Base-by-base conservation (phyloP, 2,797 vertebrate species). In the Garrulus glandarius region DNA sequence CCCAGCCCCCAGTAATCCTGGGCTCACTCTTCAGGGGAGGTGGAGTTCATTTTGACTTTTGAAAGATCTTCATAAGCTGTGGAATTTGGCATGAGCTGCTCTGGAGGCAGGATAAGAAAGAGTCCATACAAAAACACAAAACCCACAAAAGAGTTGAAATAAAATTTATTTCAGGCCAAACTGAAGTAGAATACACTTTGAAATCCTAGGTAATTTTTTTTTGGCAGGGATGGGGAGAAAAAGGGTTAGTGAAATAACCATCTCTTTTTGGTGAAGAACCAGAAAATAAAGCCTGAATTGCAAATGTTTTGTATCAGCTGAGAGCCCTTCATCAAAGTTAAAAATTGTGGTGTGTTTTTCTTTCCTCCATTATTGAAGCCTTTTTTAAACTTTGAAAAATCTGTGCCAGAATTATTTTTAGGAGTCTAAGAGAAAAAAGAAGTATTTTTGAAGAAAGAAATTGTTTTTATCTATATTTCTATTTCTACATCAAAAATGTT, bases 371-470 rank as follows among this genome's bases (percentile, higher is more conserved):
- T 88, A 81, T 30, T 84, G 52, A 46, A 78, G 41, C 21, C 12
- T 46, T 70, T 93, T 93, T 52, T 26, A 43, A 75, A 71, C 21
- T n/a, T 64, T 3, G 9, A 60, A 46, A 78, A 84, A 65, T 50
- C 41, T 64, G 14, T 53, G 57, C 83, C 61, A 71, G 61, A 65
- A 78, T 86, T 92, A 90, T 94, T 94, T 94, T 93, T 75, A 84
- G 67, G 52, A 84, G 19, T 53, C 46, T 7, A 43, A 88, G 32
- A 63, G 53, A 84, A 70, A 92, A 95, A 80, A 79, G 1, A 50
- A 16, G 2, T 7, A 19, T n/a, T 57, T 69, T 56, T 20, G 0
- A 36, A 39, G 37, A 80, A 72, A 79, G 2, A 18, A 43, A 7
- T 7, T 15, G 22, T 47, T 29, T 15, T 8, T 34, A 52, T 17